Evolutionary conservation across 1,140 invertebrate genomes (phyloP).

Genomic region (Littorina saxatilis): DNA sequence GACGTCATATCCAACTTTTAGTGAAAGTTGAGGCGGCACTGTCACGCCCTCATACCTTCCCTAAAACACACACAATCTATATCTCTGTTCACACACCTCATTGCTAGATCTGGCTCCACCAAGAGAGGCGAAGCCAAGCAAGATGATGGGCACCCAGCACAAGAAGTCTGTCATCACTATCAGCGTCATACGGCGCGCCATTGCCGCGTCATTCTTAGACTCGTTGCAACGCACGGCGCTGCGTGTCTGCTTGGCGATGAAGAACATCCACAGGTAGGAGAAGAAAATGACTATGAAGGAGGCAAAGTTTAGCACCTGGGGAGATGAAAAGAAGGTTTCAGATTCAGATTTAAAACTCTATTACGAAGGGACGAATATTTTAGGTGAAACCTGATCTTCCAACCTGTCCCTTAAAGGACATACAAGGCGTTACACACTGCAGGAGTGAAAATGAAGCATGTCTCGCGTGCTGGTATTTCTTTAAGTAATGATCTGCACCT

Average conservation of each 20-base stretch:
- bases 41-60: no score
- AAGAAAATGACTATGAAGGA: conserved; percentile 79
- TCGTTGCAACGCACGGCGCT: conserved; percentile 71
- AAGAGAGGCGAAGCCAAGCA: conserved; percentile 77
- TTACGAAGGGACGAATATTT: no score
- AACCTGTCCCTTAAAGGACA: no score
- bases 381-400: no score
- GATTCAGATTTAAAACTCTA: no score
- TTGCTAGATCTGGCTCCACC: conserved; percentile 76
- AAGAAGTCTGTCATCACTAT: conserved; percentile 80
- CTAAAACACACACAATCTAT: no score
- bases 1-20: no score
- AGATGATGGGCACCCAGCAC: conserved; percentile 80
- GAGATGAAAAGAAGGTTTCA: neutral
- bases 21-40: no score
- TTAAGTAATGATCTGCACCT: no score
- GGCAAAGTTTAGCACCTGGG: conserved; percentile 75
- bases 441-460: no score
- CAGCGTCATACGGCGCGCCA: conserved; percentile 79
- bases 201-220: conserved; percentile 75
- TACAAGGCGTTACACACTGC: no score
- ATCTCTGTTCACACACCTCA: conserved; percentile 68
- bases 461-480: no score
- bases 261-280: conserved; percentile 80
- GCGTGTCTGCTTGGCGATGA: conserved; percentile 77